Base-by-base conservation (phyloP, 1,140 invertebrate species). In the Bombyx mandarina region DNA sequence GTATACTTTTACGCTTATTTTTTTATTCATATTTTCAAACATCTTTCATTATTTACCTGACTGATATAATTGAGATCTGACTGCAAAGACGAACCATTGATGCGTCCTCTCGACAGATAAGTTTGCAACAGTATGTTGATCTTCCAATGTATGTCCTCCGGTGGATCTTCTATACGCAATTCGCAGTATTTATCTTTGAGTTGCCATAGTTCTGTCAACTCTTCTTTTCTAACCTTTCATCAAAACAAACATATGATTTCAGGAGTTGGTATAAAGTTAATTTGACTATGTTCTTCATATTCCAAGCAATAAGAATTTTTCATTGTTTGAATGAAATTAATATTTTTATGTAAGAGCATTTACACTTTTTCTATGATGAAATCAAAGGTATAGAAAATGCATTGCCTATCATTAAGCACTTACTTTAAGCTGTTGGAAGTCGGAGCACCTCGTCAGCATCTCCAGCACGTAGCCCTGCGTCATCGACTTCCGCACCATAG, bases 91-190 rank as follows among this genome's bases (percentile, higher is more conserved):
- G 98, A 97, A 0, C 93, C 92, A 67, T 95, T 93, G 1, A 98
- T 91, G 47, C 89, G 87, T 42, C 92, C 93, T 60, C 94, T 89
- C 0, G 95, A 97, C 10, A 99, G 89, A 80, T 94, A 97, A 0
- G 96, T 94, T 86, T 99, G 98, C 61, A 99, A 90, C 6, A 99
- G 88, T 73, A 99, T 98, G 82, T 99, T 99, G 22, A 99, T 97
- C 92, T 99, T 99, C 57, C 97, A 98, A 73, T 96, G 91, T 44
- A 96, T 90, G 82, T 98, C 98, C 82, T 98, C 97, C 12, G 91
- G 91, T 2, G 96, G 94, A 10, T 96, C 95, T 56, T 91, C 89
- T 0, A 95, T 92, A 52, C 91, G 88, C 26, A 97, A 83, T 68
- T 94, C 91, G 78, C 97, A 98, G 71, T 93, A 91, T 45, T 93